These are phyloP conservation scores for Clarias macrocephalus DNA, from an alignment of 2,113 vertebrate genomes.

Conservation along the genomic window DNA sequence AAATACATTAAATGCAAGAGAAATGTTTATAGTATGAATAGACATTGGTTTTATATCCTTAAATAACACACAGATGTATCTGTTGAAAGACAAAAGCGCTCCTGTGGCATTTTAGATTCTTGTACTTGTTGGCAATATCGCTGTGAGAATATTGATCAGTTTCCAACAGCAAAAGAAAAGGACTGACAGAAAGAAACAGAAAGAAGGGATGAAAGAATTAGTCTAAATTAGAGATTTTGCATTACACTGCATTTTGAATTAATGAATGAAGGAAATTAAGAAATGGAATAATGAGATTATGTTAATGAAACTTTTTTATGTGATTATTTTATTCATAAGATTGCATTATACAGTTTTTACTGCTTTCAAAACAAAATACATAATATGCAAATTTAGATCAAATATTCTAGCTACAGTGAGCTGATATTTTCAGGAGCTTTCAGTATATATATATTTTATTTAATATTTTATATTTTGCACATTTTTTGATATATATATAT, in stretches of 20 bases:
- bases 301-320: not conserved
- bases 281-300: conserved; percentile 9
- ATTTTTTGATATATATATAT: too few relatives aligned
- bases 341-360: not conserved
- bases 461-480: not conserved
- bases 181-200: not conserved
- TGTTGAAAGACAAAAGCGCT: not conserved
- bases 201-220: not conserved
- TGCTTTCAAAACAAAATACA: not conserved
- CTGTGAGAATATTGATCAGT: not conserved
- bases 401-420: not conserved
- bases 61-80: not conserved
- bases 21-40: not conserved
- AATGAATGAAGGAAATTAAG: conserved; percentile 7
- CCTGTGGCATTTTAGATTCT: not conserved
- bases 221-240: not conserved
- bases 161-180: not conserved
- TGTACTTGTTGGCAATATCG: not conserved
- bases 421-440: not conserved
- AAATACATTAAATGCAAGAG: not conserved
- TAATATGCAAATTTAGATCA: not conserved
- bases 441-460: not conserved
- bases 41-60: not conserved
- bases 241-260: not conserved
- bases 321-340: not conserved